Evolutionary conservation across 2,797 vertebrate genomes (phyloP).

Genomic region (Mergus octosetaceus): DNA sequence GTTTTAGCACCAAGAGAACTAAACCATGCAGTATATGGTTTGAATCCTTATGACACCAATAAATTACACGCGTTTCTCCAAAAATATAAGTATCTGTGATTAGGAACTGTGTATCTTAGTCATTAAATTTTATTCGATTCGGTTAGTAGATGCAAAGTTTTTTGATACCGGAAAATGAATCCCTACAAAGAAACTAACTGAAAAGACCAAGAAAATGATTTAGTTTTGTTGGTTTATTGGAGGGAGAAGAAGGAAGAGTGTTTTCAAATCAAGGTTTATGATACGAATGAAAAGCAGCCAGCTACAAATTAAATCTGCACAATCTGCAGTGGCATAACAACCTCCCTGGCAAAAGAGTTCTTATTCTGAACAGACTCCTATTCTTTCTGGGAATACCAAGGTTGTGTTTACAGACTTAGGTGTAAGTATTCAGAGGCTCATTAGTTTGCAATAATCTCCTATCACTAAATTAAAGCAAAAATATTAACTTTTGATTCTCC

Average conservation of each 20-base stretch:
- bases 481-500: neutral
- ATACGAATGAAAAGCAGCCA: neutral
- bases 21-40: neutral
- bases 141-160: neutral
- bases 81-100: neutral
- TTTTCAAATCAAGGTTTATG: neutral
- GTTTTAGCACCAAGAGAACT: neutral
- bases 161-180: neutral
- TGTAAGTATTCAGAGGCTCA: neutral
- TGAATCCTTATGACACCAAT: neutral
- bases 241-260: accelerated
- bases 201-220: neutral
- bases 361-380: neutral
- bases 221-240: neutral
- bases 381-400: neutral
- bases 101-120: neutral
- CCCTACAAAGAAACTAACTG: neutral
- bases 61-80: neutral
- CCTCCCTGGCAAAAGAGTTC: neutral
- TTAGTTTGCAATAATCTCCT: neutral
- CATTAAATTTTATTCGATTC: neutral
- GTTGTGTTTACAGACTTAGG: neutral
- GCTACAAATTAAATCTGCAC: neutral
- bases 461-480: neutral
- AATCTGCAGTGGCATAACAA: neutral